Evolutionary conservation across 2,888 invertebrate species (phyloP).

Genomic region (Tachina fera): DNA sequence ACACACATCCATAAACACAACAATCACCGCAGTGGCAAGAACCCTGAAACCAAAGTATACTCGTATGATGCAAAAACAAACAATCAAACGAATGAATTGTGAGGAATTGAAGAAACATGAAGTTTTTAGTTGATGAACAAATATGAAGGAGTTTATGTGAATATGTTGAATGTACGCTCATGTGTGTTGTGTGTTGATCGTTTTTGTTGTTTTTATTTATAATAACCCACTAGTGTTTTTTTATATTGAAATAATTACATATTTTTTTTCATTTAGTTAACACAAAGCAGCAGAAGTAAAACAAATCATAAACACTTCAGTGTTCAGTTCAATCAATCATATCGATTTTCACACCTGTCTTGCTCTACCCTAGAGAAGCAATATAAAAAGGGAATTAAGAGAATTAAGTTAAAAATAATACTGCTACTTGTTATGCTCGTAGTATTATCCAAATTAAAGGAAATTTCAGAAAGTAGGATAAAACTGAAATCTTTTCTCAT

Average conservation of each 20-base stretch:
- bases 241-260: background rate
- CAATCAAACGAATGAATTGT: constrained; percentile 37
- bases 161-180: background rate
- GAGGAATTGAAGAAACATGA: constrained; percentile 42
- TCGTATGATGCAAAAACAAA: constrained; percentile 53
- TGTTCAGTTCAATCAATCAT: background rate
- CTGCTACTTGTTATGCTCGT: no score
- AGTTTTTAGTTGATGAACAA: constrained; percentile 25
- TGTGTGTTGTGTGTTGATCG: constrained; percentile 26
- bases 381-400: background rate
- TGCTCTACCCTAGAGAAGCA: background rate
- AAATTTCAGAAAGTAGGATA: no score
- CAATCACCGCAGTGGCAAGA: constrained; percentile 30
- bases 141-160: background rate
- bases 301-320: constrained; percentile 3
- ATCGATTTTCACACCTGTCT: background rate
- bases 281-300: background rate
- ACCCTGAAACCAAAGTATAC: constrained; percentile 63
- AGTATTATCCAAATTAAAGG: no score
- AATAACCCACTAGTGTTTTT: constrained; percentile 15
- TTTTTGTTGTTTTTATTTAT: constrained; percentile 19
- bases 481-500: no score
- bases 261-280: constrained; percentile 7
- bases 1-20: background rate
- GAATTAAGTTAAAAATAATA: no score